Evolutionary conservation across 2,888 invertebrate genomes (phyloP), one percentile per base, ranked within the genome.

Genomic region (Vandiemenella viatica): DNA sequence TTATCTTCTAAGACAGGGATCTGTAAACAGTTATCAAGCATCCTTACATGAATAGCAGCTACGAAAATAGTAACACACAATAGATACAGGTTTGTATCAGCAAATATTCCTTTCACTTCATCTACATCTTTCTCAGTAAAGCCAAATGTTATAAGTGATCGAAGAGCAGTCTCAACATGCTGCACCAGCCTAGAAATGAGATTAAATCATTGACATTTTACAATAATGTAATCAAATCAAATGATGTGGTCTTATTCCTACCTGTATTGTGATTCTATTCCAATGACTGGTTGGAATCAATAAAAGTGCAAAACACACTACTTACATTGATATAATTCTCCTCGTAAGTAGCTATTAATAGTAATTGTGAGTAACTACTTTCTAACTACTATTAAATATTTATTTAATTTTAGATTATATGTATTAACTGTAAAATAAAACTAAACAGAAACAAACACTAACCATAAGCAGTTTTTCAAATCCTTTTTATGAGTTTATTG

Each of bases 21-120:
- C n/a, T n/a, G n/a, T n/a, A 4, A 32, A 17, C 37, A 32, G 15
- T 45, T 13, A 47, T 47, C n/a, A 46, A 16, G n/a, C n/a, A n/a
- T n/a, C 74, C 88, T 80, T 70, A 96, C 92, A 76, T 97, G 97
- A 61, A 90, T 74, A 56, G 91, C 85, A 32, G 92, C 87, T 56
- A 97, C 85, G 59, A 87, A 73, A 56, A 97, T 79, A 2, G 97
- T 97, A 48, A 87, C 78, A 57, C 88, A 83, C 40, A 97, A 68
- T 50, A 98, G 74, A 65, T 89, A 91, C 38, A 96, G 73, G 65
- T 95, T 96, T 0, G 95, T 96, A 61, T 96, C 96, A 0, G 89
- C 86, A 67, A 97, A 93, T 58, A 98, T 86, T 45, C 89, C 87
- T 66, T 96, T 96, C 0, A 93, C 83, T 71, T 97, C 96, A 67